These are phyloP conservation scores for Tapirus indicus DNA, from an alignment of 2,797 vertebrate species.

Conservation along the genomic window DNA sequence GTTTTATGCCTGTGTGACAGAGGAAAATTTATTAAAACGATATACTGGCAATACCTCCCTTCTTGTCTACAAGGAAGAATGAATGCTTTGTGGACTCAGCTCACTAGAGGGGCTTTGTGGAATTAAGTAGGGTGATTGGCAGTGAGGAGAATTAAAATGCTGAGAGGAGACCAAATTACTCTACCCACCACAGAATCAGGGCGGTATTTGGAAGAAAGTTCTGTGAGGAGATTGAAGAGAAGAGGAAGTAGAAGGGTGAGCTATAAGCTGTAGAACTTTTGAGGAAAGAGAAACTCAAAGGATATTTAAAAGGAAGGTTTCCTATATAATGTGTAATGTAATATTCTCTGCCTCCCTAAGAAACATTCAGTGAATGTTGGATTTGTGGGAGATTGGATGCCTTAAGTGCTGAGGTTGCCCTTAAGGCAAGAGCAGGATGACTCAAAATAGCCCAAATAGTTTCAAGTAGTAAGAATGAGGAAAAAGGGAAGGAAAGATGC, in stretches of 20 bases:
- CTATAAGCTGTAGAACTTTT: background rate
- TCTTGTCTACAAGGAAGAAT: constrained; percentile 49
- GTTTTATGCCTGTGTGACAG: background rate
- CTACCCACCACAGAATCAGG: background rate
- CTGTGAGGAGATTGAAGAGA: background rate
- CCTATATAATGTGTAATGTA: background rate
- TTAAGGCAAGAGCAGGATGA: background rate
- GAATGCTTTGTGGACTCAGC: background rate
- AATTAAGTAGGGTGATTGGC: constrained; percentile 45
- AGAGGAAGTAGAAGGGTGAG: background rate
- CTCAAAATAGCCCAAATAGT: background rate
- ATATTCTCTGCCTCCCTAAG: background rate
- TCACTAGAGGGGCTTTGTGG: constrained; percentile 58
- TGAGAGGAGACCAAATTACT: background rate
- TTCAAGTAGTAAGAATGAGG: background rate
- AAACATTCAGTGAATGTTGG: background rate
- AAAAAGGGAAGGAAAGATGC: background rate
- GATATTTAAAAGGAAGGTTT: constrained; percentile 8
- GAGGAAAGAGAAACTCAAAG: constrained; percentile 45
- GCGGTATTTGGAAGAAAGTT: background rate
- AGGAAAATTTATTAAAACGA: background rate
- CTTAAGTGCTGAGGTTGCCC: background rate
- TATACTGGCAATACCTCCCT: background rate
- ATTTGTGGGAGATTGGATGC: background rate
- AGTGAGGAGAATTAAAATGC: constrained; percentile 40